Evolutionary conservation across 2,797 vertebrate genomes (phyloP), one percentile per base, ranked within the genome.

Genomic region (Acomys russatus): DNA sequence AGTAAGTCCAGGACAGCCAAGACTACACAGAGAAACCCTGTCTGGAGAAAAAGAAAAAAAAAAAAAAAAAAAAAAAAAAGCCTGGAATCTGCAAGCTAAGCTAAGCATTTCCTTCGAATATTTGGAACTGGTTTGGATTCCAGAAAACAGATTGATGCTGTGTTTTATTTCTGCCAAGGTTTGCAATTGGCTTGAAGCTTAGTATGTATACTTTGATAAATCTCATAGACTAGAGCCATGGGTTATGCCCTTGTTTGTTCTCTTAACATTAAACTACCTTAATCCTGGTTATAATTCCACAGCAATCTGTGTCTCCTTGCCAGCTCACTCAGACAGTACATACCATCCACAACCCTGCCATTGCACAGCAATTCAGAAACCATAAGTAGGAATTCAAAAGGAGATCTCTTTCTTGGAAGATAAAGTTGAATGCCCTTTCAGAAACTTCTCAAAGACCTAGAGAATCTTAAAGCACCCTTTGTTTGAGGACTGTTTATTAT

Each of bases 351-450:
- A 88, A 51, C 51, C 28, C 23, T 54, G 59, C 77, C 91, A 85
- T 87, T 96, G 93, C 96, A 96, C 80, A 49, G 92, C 35, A 91
- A n/a, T 86, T 96, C 87, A 95, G 68, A 95, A 95, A 94, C 97
- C 76, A 96, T 82, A 96, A 96, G 78, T 86, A 94, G 68, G 49
- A 84, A 92, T 85, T 93, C 83, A 92, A 79, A 97, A 92, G 92
- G 64, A 94, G 35, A 90, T 28, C 15, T 97, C 17, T 9, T 22
- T 92, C 86, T 80, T 90, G 6, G 66, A 94, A 95, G 85, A 86
- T 9, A 18, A 63, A 23, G 90, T 93, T 54, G 10, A 38, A 88
- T 61, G 49, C 33, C 6, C 70, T 80, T 54, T 79, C 54, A 90
- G 44, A 84, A 92, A 87, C 95, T 76, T 86, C 15, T 76, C 82